Evolutionary conservation across 2,113 vertebrate genomes (phyloP), one percentile per base, ranked within the genome.

Genomic region (Chelonoidis abingdonii): DNA sequence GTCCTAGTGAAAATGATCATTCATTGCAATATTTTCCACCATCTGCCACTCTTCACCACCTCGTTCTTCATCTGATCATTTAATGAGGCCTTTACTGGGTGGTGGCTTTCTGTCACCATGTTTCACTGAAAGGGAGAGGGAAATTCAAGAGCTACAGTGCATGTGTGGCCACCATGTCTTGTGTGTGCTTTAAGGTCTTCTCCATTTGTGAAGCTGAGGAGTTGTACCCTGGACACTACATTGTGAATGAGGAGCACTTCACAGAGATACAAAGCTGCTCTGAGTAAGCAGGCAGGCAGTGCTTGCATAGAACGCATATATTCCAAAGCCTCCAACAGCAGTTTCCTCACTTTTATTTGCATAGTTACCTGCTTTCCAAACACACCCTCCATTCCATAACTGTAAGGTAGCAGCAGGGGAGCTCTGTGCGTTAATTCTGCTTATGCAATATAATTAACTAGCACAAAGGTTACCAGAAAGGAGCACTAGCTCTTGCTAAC

Each of bases 281-380:
- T 0, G 0, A 91, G 38, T 80, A 31, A 38, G 56, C 3, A 41
- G 62, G 21, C 12, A 76, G 49, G 78, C 1, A 83, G 72, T 49
- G 19, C 24, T 80, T 93, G 59, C n/a, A 91, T 52, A 59, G 76
- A 79, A 86, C 86, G 95, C 22, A 5, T 49, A 65, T 22, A 72
- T n/a, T 52, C 75, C 16, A 86, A 75, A 90, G 12, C 31, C 87
- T 95, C 87, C 89, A 19, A 57, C 50, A 79, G 44, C 53, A 75
- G 35, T 59, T 95, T 76, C 75, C 47, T 83, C 53, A 31, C 10
- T 92, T 95, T 27, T 80, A 93, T 79, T 93, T 2, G 0, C 49
- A 56, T 54, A 88, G 88, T n/a, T 93, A 57, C 86, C 89, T 95
- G n/a, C 50, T 93, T 13, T 93, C 72, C 86, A 81, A 95, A 88